Percentiles rank a stretch among this genome's conserved stretches.
phyloP scores from a whole-genome alignment of 2,888 invertebrate species.

The Matsumyia berberina region DNA sequence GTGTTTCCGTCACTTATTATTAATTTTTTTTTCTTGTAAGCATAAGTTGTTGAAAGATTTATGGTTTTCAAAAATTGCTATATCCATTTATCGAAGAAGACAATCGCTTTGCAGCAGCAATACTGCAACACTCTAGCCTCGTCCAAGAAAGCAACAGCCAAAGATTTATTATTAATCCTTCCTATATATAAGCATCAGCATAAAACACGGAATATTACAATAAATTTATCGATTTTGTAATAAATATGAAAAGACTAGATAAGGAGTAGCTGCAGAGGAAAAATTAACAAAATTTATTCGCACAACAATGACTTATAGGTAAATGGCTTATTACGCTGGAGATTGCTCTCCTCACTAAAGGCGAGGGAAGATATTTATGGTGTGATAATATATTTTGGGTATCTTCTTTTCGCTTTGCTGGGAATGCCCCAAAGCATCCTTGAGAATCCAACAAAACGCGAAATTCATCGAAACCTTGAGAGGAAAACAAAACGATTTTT shows the following conservation, averaged over 20 bases:
- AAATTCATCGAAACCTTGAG: conserved; percentile 45
- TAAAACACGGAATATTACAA: conserved; percentile 42
- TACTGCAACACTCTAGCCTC: background rate
- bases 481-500: conserved; percentile 17
- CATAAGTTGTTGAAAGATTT: too few relatives aligned
- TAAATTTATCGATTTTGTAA: conserved; percentile 65
- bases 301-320: conserved; percentile 20
- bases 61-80: too few relatives aligned
- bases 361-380: conserved; percentile 34
- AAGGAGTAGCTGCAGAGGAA: conserved; percentile 38
- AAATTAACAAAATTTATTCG: conserved; percentile 29
- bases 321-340: conserved; percentile 6
- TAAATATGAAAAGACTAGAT: conserved; percentile 62
- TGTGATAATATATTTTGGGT: conserved; percentile 53
- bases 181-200: conserved; percentile 52
- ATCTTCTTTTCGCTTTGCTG: background rate
- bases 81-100: too few relatives aligned
- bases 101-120: background rate
- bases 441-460: conserved; percentile 20
- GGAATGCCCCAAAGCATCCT: background rate
- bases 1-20: too few relatives aligned
- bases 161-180: conserved; percentile 51
- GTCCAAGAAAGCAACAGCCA: conserved; percentile 5
- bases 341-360: background rate
- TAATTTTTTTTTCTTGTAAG: too few relatives aligned